Evolutionary conservation across 2,888 invertebrate genomes (phyloP).

Genomic region (Polydrusus pterygomalis): DNA sequence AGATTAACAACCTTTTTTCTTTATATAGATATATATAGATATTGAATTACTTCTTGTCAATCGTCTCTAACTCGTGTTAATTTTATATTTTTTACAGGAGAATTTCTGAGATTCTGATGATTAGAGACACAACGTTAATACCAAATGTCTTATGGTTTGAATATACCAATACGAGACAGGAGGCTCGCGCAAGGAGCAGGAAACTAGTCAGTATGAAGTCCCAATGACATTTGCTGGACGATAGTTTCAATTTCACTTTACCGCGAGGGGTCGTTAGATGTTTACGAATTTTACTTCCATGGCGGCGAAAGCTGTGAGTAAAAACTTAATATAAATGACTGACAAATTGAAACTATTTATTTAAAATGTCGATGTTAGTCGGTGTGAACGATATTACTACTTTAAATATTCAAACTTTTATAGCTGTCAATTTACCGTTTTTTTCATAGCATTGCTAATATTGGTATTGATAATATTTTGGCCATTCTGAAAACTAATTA

Average conservation of each 20-base stretch:
- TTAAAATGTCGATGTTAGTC: constrained; percentile 27
- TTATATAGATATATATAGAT: too few relatives aligned
- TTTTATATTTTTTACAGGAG: constrained; percentile 75
- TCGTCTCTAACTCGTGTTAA: too few relatives aligned
- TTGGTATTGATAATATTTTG: not conserved
- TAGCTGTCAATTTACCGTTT: constrained; percentile 24
- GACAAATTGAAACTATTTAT: constrained; percentile 52
- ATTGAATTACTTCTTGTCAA: too few relatives aligned
- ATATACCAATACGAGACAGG: constrained; percentile 90
- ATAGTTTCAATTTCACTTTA: constrained; percentile 66
- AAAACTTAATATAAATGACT: constrained; percentile 36
- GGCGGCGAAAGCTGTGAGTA: constrained; percentile 72
- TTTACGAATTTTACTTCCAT: constrained; percentile 67
- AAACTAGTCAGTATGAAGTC: constrained; percentile 88
- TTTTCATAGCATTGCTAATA: not conserved
- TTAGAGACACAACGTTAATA: constrained; percentile 92
- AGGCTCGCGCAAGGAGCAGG: constrained; percentile 85
- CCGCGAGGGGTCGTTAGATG: constrained; percentile 64
- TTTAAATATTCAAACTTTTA: constrained; percentile 6
- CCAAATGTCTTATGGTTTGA: constrained; percentile 96
- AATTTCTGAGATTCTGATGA: constrained; percentile 88
- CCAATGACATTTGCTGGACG: constrained; percentile 83
- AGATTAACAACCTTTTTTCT: too few relatives aligned
- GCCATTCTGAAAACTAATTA: too few relatives aligned
- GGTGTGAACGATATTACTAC: constrained; percentile 30